Conservation (phyloP, 2,888 invertebrate species). For the Tachina lurida region DNA sequence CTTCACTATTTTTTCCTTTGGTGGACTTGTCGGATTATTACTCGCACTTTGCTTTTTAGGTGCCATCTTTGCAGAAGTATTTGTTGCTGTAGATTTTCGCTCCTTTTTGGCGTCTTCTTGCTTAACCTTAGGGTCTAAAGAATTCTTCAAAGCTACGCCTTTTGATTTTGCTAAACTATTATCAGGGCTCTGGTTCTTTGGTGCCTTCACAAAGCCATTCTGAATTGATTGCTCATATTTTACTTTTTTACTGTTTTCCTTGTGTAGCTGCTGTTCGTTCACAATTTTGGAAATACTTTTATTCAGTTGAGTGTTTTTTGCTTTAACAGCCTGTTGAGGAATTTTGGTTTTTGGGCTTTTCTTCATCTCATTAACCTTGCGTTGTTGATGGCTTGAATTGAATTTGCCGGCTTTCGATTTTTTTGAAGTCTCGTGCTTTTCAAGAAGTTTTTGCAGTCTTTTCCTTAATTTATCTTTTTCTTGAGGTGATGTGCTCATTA, state of each 20-base stretch:
- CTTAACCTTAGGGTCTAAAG: background rate
- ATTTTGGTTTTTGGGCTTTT: background rate
- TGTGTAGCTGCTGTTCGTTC: background rate
- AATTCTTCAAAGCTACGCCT: background rate
- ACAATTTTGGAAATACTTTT: background rate
- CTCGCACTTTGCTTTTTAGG: background rate
- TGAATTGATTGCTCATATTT: background rate
- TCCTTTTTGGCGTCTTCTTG: background rate
- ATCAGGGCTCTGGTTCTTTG: background rate
- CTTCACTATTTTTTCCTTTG: background rate
- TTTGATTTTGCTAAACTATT: background rate
- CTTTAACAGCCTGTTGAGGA: background rate
- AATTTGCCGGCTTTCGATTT: background rate
- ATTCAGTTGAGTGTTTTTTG: background rate
- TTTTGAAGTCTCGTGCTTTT: conserved; percentile 29
- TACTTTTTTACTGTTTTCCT: background rate
- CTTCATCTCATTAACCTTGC: background rate
- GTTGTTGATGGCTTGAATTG: background rate
- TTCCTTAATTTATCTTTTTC: conserved; percentile 66
- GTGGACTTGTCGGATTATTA: background rate
- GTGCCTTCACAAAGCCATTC: background rate
- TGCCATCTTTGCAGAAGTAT: background rate
- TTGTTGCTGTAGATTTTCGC: background rate
- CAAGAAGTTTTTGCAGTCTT: conserved; percentile 62
- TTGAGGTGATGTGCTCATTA: conserved; percentile 34